Percentiles rank a stretch among this genome's conserved stretches.
Conservation (phyloP, 1,140 invertebrate species). For the Calliphora vicina region DNA sequence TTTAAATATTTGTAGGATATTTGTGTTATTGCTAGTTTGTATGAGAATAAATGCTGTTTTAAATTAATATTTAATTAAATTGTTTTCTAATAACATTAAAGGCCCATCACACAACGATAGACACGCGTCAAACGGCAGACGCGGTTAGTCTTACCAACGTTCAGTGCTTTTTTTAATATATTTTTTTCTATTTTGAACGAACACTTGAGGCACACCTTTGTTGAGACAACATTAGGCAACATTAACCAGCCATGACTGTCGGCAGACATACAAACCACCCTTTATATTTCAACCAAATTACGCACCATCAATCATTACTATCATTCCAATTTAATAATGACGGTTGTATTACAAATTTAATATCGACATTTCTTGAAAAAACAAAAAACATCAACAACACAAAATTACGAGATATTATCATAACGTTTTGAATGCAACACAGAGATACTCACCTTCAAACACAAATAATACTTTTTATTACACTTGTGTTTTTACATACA, state of each 20-base stretch:
- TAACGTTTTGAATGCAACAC: not conserved
- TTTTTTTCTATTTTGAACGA: not conserved
- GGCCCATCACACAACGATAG: conserved; percentile 13
- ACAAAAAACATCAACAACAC: not conserved
- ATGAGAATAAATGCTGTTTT: not conserved
- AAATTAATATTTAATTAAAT: conserved; percentile 34
- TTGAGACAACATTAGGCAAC: conserved; percentile 22
- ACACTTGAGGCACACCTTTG: conserved; percentile 26
- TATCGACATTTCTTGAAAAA: conserved; percentile 8
- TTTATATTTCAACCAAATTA: conserved; percentile 10
- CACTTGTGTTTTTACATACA: not conserved
- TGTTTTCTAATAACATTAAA: conserved; percentile 26
- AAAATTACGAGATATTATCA: not conserved
- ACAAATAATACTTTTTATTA: too few relatives aligned
- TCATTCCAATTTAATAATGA: not conserved
- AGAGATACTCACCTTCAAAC: not conserved
- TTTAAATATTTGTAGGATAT: too few relatives aligned
- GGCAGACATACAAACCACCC: not conserved
- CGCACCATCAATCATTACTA: conserved; percentile 27
- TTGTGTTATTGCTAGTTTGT: too few relatives aligned
- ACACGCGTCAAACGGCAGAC: conserved; percentile 8
- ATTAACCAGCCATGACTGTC: conserved; percentile 14
- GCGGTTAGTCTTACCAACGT: conserved; percentile 22
- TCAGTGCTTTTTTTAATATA: not conserved
- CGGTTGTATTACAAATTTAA: conserved; percentile 14